Conservation (phyloP, 2,113 vertebrate species). For the Phrynosoma platyrhinos region DNA sequence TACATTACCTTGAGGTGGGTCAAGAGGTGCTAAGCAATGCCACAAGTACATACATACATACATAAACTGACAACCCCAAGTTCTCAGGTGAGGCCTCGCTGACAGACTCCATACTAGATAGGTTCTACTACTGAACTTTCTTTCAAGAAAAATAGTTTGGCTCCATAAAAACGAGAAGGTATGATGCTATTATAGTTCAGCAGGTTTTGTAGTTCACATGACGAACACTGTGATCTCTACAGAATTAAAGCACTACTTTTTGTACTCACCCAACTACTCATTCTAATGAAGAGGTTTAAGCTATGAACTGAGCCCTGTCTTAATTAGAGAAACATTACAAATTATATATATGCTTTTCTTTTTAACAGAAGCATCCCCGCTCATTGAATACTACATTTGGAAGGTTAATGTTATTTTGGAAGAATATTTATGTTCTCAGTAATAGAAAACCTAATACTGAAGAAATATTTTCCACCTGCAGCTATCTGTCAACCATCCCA, state of each 20-base stretch:
- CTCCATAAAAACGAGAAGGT: background rate
- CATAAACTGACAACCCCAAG: too few species aligned
- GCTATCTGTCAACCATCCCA: slow-evolving; percentile 74
- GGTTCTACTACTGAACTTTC: background rate
- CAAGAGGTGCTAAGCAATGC: too few species aligned
- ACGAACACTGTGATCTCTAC: too few species aligned
- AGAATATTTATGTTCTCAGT: slow-evolving; percentile 50
- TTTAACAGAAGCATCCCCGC: slow-evolving; percentile 46
- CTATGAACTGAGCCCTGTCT: slow-evolving; percentile 60
- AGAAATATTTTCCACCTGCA: slow-evolving; percentile 72
- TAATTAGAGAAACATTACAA: slow-evolving; percentile 66
- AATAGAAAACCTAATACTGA: slow-evolving; percentile 62
- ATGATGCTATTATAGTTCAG: background rate
- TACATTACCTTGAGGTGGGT: too few species aligned
- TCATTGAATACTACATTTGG: slow-evolving; percentile 41
- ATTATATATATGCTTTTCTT: slow-evolving; percentile 61
- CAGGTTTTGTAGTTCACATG: background rate
- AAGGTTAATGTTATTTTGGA: slow-evolving; percentile 71
- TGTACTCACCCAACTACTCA: background rate
- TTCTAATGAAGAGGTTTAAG: slow-evolving; percentile 60
- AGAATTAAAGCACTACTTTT: slow-evolving; percentile 49
- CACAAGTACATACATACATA: too few species aligned
- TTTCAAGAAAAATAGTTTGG: background rate
- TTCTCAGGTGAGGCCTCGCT: too few species aligned
- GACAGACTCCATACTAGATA: too few species aligned